Conservation (phyloP, 1,140 invertebrate genomes). For the Aphaenogaster ashmeadi region DNA sequence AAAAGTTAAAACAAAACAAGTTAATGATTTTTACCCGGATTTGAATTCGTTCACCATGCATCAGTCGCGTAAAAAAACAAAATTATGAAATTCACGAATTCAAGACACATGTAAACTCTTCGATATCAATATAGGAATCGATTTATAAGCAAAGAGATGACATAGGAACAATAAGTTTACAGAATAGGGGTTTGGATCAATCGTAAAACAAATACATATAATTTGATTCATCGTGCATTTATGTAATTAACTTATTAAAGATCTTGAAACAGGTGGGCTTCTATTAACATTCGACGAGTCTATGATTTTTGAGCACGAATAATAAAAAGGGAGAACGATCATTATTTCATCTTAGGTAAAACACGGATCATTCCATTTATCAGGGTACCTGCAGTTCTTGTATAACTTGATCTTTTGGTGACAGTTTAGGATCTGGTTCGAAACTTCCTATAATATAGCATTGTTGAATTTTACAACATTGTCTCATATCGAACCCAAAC, state of each 20-base stretch:
- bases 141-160: not conserved
- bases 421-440: constrained; percentile 85
- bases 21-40: not conserved
- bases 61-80: not conserved
- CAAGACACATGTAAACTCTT: not conserved
- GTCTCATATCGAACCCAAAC: constrained; percentile 33
- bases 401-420: constrained; percentile 85
- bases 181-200: not conserved
- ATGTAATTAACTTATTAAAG: constrained; percentile 15
- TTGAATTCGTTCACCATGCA: constrained; percentile 20
- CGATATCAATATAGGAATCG: not conserved
- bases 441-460: constrained; percentile 83
- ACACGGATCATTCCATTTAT: constrained; percentile 64
- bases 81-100: not conserved
- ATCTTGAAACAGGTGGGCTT: not conserved
- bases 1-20: constrained; percentile 58
- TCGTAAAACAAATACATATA: constrained; percentile 7
- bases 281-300: constrained; percentile 16
- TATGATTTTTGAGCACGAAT: not conserved
- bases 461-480: constrained; percentile 53
- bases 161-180: not conserved
- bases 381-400: constrained; percentile 85
- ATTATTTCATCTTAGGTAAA: constrained; percentile 22
- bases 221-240: constrained; percentile 37
- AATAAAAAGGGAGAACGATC: not conserved